Evolutionary conservation across 1,140 invertebrate species (phyloP).

Genomic region (Callitettix versicolor): DNA sequence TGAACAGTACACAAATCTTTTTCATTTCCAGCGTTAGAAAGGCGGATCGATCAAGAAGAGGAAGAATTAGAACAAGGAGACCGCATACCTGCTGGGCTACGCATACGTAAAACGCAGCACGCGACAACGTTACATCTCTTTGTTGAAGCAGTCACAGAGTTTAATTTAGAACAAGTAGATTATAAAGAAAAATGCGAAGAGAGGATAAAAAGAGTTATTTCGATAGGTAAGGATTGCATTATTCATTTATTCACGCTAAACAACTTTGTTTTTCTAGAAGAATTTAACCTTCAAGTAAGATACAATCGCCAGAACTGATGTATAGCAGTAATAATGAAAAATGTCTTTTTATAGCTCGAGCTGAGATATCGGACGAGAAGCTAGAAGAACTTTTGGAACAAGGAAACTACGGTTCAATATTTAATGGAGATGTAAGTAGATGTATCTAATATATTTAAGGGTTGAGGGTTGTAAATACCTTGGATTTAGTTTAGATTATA

Average conservation of each 20-base stretch:
- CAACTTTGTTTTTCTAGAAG: too few species aligned
- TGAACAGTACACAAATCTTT: too few species aligned
- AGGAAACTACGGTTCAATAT: slow-evolving; percentile 28
- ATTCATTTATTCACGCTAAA: too few species aligned
- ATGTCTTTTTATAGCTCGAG: slow-evolving; percentile 24
- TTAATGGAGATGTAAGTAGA: slow-evolving; percentile 29
- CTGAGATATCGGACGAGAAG: slow-evolving; percentile 27
- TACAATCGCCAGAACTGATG: too few species aligned
- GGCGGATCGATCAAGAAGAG: slow-evolving; percentile 22
- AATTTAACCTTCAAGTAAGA: too few species aligned
- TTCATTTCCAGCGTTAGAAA: slow-evolving; percentile 23
- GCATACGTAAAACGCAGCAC: slow-evolving; percentile 27
- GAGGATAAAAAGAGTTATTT: slow-evolving; percentile 25
- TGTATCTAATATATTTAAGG: too few species aligned
- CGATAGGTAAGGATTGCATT: slow-evolving; percentile 26
- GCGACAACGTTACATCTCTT: slow-evolving; percentile 24
- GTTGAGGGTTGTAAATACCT: too few species aligned
- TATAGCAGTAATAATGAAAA: too few species aligned
- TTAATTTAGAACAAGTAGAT: slow-evolving; percentile 26
- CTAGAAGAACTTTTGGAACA: slow-evolving; percentile 27
- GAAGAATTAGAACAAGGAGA: slow-evolving; percentile 19
- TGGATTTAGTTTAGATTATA: too few species aligned
- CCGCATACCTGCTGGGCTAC: slow-evolving; percentile 19
- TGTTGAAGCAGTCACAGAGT: slow-evolving; percentile 25
- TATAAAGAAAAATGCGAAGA: slow-evolving; percentile 28